Evolutionary conservation across 2,888 invertebrate species (phyloP).

Genomic region (Eumerus sabulonum): DNA sequence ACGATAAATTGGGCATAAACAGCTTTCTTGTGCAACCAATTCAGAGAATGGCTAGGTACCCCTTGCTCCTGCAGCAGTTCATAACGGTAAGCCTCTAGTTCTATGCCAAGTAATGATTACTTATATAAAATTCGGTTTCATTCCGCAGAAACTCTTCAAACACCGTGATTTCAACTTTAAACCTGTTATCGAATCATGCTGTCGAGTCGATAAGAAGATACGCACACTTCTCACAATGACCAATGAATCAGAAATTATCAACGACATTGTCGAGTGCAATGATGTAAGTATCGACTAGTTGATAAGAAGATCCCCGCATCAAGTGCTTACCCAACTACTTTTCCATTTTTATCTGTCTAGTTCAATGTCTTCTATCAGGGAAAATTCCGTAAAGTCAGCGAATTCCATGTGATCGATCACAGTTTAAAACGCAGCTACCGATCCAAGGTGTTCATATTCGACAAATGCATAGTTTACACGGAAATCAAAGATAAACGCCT

Average conservation of each 20-base stretch:
- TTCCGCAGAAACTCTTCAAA: slow-evolving; percentile 75
- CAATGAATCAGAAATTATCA: slow-evolving; percentile 78
- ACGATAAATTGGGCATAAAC: slow-evolving; percentile 78
- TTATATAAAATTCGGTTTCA: no score
- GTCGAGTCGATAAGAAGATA: slow-evolving; percentile 77
- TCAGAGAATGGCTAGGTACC: slow-evolving; percentile 78
- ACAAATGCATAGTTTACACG: slow-evolving; percentile 78
- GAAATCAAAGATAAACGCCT: slow-evolving; percentile 77
- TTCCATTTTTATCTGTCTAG: slow-evolving; percentile 70
- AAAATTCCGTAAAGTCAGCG: slow-evolving; percentile 77
- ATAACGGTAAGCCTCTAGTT: slow-evolving; percentile 73
- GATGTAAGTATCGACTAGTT: slow-evolving; percentile 71
- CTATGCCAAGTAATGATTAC: no score
- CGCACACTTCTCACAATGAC: slow-evolving; percentile 76
- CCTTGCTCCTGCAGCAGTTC: slow-evolving; percentile 76
- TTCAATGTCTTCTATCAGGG: slow-evolving; percentile 78
- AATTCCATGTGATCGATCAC: slow-evolving; percentile 76
- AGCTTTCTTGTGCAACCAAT: slow-evolving; percentile 79
- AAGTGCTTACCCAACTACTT: no score
- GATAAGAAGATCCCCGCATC: no score
- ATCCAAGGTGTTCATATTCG: slow-evolving; percentile 78
- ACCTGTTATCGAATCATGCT: slow-evolving; percentile 77
- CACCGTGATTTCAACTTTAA: slow-evolving; percentile 76
- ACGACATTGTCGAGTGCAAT: slow-evolving; percentile 77
- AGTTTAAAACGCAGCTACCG: slow-evolving; percentile 75